Conservation (phyloP, 1,140 invertebrate species). For the Helicoverpa zea region DNA sequence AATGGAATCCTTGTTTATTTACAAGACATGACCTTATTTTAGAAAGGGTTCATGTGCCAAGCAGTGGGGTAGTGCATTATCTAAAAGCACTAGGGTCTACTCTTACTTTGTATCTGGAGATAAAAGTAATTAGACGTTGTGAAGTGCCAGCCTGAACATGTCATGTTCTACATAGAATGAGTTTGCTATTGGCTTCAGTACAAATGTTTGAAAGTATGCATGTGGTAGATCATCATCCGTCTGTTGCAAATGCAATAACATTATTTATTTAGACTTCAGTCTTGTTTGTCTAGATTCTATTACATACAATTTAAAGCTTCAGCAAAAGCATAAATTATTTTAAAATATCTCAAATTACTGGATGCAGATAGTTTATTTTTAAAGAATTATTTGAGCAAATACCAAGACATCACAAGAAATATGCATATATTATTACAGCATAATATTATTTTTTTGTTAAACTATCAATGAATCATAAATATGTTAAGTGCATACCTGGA, state of each 20-base stretch:
- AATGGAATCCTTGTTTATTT: neutral
- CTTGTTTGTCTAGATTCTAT: neutral
- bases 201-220: constrained; percentile 96
- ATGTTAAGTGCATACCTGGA: constrained; percentile 91
- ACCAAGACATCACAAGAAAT: neutral
- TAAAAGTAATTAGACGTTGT: constrained; percentile 88
- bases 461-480: constrained; percentile 1
- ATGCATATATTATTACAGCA: neutral
- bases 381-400: neutral
- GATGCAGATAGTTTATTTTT: neutral
- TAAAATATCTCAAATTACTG: too few species aligned
- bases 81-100: constrained; percentile 39
- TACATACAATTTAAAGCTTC: neutral
- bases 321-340: too few species aligned
- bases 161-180: constrained; percentile 97
- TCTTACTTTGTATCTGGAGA: constrained; percentile 64
- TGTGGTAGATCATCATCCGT: constrained; percentile 97
- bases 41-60: constrained; percentile 33
- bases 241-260: constrained; percentile 85
- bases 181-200: constrained; percentile 94
- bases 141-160: constrained; percentile 95
- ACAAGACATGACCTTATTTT: constrained; percentile 23
- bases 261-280: neutral
- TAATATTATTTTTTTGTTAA: too few species aligned
- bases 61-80: constrained; percentile 29